Conservation (phyloP, 2,888 invertebrate genomes). For the Platycheirus albimanus region DNA sequence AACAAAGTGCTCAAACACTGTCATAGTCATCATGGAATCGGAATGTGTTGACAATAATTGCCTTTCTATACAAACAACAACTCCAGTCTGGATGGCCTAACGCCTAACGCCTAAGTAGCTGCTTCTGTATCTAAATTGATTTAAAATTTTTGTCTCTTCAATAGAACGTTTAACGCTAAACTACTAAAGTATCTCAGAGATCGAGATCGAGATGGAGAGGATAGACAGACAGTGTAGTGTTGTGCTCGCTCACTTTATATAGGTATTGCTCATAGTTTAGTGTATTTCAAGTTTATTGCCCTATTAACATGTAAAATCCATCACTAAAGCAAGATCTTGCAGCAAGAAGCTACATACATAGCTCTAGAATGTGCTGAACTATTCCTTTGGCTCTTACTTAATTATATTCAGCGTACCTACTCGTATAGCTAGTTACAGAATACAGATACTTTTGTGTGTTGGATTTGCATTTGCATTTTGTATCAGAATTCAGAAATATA, state of each 20-base stretch:
- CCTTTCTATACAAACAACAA: slow-evolving; percentile 15
- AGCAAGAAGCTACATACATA: slow-evolving; percentile 8
- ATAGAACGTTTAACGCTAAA: not conserved
- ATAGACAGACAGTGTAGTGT: too few species aligned
- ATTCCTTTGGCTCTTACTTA: too few species aligned
- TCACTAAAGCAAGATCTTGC: slow-evolving; percentile 32
- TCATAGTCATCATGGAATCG: slow-evolving; percentile 2
- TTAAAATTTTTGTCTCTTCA: slow-evolving; percentile 36
- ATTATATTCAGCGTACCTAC: slow-evolving; percentile 11
- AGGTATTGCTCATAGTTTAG: too few species aligned
- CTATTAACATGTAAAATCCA: slow-evolving; percentile 69
- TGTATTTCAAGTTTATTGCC: slow-evolving; percentile 62
- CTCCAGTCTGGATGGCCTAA: too few species aligned
- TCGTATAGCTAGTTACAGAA: too few species aligned
- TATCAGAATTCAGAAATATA: slow-evolving; percentile 25
- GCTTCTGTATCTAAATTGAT: slow-evolving; percentile 29
- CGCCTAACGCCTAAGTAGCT: too few species aligned
- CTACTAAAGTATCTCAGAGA: not conserved
- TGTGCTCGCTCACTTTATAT: too few species aligned
- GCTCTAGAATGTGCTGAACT: slow-evolving; percentile 27
- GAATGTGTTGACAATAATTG: slow-evolving; percentile 22
- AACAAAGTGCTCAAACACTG: slow-evolving; percentile 23
- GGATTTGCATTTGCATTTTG: slow-evolving; percentile 46
- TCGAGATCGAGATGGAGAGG: slow-evolving; percentile 7
- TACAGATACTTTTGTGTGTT: not conserved